Percentiles rank a stretch among this genome's conserved stretches.
These are phyloP conservation scores for Orthonevra nobilis DNA, from an alignment of 2,888 invertebrate genomes.

Conservation along the genomic window DNA sequence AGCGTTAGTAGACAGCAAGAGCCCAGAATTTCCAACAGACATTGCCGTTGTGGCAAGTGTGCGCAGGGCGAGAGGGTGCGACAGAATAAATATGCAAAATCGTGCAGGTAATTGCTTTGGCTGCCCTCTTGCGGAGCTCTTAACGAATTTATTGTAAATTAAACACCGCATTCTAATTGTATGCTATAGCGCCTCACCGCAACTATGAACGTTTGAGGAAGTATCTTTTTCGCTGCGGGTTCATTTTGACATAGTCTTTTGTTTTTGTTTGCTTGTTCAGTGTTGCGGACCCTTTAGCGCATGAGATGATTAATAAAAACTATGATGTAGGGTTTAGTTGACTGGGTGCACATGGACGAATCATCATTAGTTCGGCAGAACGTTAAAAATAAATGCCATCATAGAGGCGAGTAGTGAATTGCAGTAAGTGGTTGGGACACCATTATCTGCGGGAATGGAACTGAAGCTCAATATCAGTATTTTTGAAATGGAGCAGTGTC, in stretches of 20 bases:
- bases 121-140: conserved; percentile 49
- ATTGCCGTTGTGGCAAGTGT: no score
- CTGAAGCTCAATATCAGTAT: conserved; percentile 4
- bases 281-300: conserved; percentile 1
- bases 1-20: conserved; percentile 9
- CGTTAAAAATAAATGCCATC: background rate
- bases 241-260: conserved; percentile 35
- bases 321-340: no score
- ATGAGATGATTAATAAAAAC: conserved; percentile 41
- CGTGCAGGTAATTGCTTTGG: conserved; percentile 64
- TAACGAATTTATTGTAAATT: conserved; percentile 69
- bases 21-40: background rate
- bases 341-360: background rate
- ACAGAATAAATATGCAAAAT: conserved; percentile 42
- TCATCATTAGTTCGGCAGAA: background rate
- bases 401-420: conserved; percentile 18
- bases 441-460: conserved; percentile 36
- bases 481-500: conserved; percentile 1
- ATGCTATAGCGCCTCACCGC: conserved; percentile 13
- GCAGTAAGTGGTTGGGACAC: background rate
- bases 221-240: conserved; percentile 29
- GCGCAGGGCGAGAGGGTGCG: no score
- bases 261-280: conserved; percentile 19
- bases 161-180: conserved; percentile 67
- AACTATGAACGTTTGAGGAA: conserved; percentile 33